These are phyloP conservation scores for Coptotermes formosanus DNA, from an alignment of 1,140 invertebrate species.

Conservation along the genomic window DNA sequence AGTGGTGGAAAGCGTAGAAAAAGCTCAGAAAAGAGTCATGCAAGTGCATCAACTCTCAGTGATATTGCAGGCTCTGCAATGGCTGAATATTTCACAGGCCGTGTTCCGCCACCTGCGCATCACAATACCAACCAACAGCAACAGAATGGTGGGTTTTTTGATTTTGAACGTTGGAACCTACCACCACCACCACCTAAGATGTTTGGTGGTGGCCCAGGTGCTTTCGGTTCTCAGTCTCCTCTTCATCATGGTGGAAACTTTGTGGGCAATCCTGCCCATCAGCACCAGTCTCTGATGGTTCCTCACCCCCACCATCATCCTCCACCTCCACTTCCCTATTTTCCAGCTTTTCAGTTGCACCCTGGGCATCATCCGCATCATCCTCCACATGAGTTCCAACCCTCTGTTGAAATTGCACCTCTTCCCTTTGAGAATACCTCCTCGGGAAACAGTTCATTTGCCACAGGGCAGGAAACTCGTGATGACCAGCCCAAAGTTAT, in stretches of 20 bases:
- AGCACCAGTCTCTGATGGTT: constrained; percentile 62
- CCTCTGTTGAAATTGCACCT: constrained; percentile 63
- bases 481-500: constrained; percentile 74
- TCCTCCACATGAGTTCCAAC: constrained; percentile 62
- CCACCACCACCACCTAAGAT: constrained; percentile 63
- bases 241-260: constrained; percentile 56
- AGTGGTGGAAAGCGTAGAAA: constrained; percentile 36
- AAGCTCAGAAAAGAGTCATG: constrained; percentile 39
- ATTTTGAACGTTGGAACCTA: constrained; percentile 72
- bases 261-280: constrained; percentile 50
- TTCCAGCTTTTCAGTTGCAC: constrained; percentile 64
- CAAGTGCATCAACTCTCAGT: constrained; percentile 47
- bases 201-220: constrained; percentile 54
- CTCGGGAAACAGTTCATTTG: neutral
- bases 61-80: constrained; percentile 53
- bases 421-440: constrained; percentile 43
- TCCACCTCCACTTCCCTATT: constrained; percentile 60
- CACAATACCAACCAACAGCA: constrained; percentile 62
- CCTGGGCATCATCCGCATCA: constrained; percentile 53
- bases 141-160: constrained; percentile 66
- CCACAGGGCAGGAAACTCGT: constrained; percentile 40
- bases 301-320: constrained; percentile 61
- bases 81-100: constrained; percentile 56
- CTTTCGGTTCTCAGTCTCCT: constrained; percentile 56
- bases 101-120: constrained; percentile 69